These are phyloP conservation scores for Polylopha cassiicola DNA, from an alignment of 2,888 invertebrate genomes.

Conservation along the genomic window DNA sequence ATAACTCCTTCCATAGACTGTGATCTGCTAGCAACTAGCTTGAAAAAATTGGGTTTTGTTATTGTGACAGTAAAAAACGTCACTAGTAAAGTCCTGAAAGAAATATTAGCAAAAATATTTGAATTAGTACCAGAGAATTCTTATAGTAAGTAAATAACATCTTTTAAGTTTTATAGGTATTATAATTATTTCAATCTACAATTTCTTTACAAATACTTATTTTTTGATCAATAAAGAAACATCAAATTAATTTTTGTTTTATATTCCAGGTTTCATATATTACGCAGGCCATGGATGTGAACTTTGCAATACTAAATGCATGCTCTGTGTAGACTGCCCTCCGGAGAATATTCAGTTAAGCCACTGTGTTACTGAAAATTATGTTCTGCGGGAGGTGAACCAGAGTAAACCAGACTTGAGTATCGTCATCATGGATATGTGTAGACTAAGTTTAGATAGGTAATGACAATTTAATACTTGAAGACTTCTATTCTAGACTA, in stretches of 20 bases:
- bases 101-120: conserved; percentile 42
- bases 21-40: conserved; percentile 47
- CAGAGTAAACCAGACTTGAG: conserved; percentile 64
- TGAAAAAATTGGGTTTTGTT: conserved; percentile 58
- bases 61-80: conserved; percentile 54
- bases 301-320: conserved; percentile 66
- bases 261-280: conserved; percentile 67
- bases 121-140: conserved; percentile 52
- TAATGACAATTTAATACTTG: no score
- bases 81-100: conserved; percentile 40
- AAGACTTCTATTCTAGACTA: no score
- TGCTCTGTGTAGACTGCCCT: conserved; percentile 70
- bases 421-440: conserved; percentile 76
- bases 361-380: conserved; percentile 69
- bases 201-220: background rate
- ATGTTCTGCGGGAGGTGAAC: conserved; percentile 56
- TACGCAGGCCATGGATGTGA: conserved; percentile 78
- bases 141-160: conserved; percentile 54
- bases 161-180: conserved; percentile 2
- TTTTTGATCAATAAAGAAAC: background rate
- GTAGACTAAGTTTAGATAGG: conserved; percentile 68
- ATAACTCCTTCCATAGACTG: conserved; percentile 66
- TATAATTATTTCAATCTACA: background rate
- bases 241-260: background rate
- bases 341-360: conserved; percentile 48